Conservation (phyloP, 1,140 invertebrate genomes). For the Trigoniulus corallinus region DNA sequence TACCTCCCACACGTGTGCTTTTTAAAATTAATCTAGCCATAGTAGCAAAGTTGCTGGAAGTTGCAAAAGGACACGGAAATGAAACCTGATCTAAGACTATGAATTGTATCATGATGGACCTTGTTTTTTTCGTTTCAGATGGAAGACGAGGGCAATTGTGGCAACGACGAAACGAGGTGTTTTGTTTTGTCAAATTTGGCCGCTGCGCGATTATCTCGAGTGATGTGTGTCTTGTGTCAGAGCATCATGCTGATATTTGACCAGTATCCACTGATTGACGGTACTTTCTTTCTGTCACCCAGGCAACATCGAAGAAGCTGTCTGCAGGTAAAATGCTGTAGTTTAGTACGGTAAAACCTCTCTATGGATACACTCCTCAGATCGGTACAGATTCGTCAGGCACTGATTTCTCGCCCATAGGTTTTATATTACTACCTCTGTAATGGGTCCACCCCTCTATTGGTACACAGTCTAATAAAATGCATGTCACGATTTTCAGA, state of each 20-base stretch:
- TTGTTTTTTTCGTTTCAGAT: conserved; percentile 49
- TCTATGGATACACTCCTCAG: no score
- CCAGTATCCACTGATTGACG: conserved; percentile 88
- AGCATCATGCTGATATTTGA: conserved; percentile 82
- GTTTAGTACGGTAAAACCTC: no score
- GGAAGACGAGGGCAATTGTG: conserved; percentile 92
- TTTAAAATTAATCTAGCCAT: no score
- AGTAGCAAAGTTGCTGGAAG: no score
- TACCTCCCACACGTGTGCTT: no score
- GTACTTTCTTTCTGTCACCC: conserved; percentile 91
- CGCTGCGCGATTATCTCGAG: conserved; percentile 59
- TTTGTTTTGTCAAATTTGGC: conserved; percentile 81
- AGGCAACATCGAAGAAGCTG: conserved; percentile 66
- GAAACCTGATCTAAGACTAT: no score
- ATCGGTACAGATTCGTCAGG: no score
- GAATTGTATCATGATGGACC: conserved; percentile 10
- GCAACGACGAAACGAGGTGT: conserved; percentile 88
- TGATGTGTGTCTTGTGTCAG: conserved; percentile 76
- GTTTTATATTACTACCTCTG: no score
- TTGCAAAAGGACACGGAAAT: not conserved
- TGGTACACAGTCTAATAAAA: not conserved
- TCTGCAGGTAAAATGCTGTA: conserved; percentile 56
- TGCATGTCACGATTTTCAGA: no score
- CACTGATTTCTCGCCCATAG: no score
- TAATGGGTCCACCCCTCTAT: no score